phyloP scores from a whole-genome alignment of 2,888 invertebrate genomes.

The Cheilosia soror region DNA sequence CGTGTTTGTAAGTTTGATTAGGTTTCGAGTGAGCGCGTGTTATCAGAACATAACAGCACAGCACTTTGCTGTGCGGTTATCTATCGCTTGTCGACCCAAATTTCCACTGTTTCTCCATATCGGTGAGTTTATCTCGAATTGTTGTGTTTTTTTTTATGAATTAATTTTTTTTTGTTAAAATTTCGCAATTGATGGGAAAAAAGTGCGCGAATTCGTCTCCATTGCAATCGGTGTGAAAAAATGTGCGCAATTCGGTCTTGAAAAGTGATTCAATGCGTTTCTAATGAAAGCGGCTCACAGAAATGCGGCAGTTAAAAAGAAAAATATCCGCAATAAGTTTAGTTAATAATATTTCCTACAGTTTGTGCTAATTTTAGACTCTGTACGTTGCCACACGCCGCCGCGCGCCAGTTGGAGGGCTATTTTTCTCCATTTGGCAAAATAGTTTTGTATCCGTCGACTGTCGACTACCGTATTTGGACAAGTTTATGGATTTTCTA shows the following conservation, averaged over 20 bases:
- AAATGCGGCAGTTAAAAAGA: background rate
- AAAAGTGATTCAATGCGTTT: conserved; percentile 56
- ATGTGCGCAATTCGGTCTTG: conserved; percentile 29
- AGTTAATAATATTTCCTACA: conserved; percentile 6
- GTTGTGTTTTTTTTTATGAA: conserved; percentile 17
- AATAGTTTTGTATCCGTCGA: conserved; percentile 1
- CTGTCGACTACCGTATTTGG: conserved; percentile 31
- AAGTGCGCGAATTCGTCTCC: conserved; percentile 9
- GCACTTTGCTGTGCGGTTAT: conserved; percentile 7
- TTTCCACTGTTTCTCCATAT: conserved; percentile 31
- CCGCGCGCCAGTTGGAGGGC: background rate
- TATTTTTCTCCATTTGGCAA: conserved; percentile 34
- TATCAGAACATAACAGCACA: conserved; percentile 36
- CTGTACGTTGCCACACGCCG: too few relatives aligned
- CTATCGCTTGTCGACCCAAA: conserved; percentile 30
- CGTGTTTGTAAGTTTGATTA: conserved; percentile 32
- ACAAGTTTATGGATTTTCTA: conserved; percentile 43
- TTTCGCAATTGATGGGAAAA: conserved; percentile 49
- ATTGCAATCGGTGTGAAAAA: conserved; percentile 19
- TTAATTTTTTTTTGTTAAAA: background rate
- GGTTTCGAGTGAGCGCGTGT: conserved; percentile 19
- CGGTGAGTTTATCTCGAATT: conserved; percentile 22
- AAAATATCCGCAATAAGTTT: conserved; percentile 30
- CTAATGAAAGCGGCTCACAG: conserved; percentile 45
- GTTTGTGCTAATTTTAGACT: conserved; percentile 45